Evolutionary conservation across 1,140 invertebrate genomes (phyloP).

Genomic region (Caenorhabditis tropicalis): DNA sequence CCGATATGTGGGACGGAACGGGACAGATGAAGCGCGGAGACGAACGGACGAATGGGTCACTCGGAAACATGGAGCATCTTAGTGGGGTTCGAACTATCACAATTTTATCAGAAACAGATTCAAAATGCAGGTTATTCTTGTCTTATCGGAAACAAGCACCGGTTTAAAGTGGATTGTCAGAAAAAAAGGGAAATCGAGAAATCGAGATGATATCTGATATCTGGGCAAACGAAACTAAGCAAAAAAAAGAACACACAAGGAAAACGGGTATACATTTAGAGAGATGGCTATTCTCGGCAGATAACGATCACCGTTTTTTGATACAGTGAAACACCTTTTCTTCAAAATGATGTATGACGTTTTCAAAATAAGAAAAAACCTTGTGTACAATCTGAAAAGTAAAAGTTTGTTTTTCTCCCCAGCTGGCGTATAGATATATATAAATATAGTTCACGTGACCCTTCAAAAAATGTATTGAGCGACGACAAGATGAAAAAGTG

Average conservation of each 20-base stretch:
- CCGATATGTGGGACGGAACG: constrained; percentile 32
- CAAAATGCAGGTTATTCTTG: no score
- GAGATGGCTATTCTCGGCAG: background rate
- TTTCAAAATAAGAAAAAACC: background rate
- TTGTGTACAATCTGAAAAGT: background rate
- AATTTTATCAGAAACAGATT: no score
- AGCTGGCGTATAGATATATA: no score
- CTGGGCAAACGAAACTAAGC: background rate
- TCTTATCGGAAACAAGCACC: background rate
- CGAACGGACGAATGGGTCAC: constrained; percentile 19
- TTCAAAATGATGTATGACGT: no score
- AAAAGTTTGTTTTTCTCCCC: background rate
- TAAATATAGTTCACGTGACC: background rate
- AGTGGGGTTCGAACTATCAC: background rate
- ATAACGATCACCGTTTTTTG: no score
- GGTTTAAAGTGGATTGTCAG: background rate
- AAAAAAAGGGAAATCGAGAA: background rate
- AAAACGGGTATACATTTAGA: background rate
- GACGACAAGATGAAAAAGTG: background rate
- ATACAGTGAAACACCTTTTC: no score
- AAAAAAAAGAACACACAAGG: background rate
- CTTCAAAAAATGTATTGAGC: background rate
- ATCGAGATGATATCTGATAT: constrained; percentile 1
- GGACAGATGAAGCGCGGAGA: constrained; percentile 30
- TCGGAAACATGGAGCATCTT: background rate